These are phyloP conservation scores for Gobio gobio DNA, from an alignment of 2,113 vertebrate genomes.

Conservation along the genomic window DNA sequence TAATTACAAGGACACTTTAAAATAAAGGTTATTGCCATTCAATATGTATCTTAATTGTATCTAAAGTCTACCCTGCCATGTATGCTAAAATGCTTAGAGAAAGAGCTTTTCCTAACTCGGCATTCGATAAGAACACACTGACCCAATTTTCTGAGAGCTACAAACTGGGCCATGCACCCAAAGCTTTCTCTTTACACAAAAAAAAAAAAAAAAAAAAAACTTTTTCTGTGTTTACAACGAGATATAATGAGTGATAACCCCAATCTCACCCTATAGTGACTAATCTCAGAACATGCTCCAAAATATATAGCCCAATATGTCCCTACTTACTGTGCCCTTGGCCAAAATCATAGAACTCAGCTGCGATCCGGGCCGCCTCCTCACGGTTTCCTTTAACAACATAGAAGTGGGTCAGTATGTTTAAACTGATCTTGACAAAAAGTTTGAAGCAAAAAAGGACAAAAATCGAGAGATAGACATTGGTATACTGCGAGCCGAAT, in stretches of 20 bases:
- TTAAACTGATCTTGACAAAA: conserved; percentile 90
- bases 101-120: background rate
- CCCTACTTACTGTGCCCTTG: conserved; percentile 83
- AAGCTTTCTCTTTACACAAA: background rate
- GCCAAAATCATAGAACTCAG: conserved; percentile 86
- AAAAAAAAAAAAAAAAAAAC: background rate
- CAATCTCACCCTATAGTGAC: background rate
- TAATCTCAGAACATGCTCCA: background rate
- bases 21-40: background rate
- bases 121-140: background rate
- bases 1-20: no score
- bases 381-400: conserved; percentile 89
- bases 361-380: conserved; percentile 87
- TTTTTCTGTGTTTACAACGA: background rate
- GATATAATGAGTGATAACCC: background rate
- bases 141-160: background rate
- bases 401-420: conserved; percentile 90
- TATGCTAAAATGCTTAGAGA: background rate
- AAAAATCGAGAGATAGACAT: conserved; percentile 90
- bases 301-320: background rate
- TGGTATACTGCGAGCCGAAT: conserved; percentile 83
- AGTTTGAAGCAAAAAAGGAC: conserved; percentile 90
- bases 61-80: background rate
- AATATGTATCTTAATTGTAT: background rate
- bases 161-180: background rate